Evolutionary conservation across 2,888 invertebrate genomes (phyloP).

Genomic region (Papilio protenor): DNA sequence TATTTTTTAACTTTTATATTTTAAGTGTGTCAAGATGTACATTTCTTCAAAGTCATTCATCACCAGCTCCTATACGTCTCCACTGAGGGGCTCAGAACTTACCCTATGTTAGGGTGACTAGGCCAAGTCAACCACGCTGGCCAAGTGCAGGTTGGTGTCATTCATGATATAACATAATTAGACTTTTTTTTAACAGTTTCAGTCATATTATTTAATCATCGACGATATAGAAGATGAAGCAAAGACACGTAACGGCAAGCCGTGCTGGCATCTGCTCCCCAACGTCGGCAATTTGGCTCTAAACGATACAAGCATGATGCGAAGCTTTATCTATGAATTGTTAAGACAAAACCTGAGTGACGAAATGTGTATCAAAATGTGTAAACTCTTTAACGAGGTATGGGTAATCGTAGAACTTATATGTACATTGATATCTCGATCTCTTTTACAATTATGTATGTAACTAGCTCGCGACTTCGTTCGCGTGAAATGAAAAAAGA

Average conservation of each 20-base stretch:
- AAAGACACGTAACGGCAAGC: constrained; percentile 23
- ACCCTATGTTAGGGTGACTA: too few relatives aligned
- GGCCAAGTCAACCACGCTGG: too few relatives aligned
- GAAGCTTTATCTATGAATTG: constrained; percentile 56
- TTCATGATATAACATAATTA: too few relatives aligned
- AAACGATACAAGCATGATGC: constrained; percentile 32
- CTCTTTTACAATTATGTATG: neutral
- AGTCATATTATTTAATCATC: constrained; percentile 33
- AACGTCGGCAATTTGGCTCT: constrained; percentile 31
- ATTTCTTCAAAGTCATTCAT: too few relatives aligned
- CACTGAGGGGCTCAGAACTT: too few relatives aligned
- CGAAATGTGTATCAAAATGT: constrained; percentile 25
- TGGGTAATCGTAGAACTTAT: neutral
- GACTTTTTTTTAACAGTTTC: constrained; percentile 15
- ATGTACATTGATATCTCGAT: neutral
- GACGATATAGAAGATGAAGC: constrained; percentile 36
- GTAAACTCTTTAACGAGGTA: constrained; percentile 38
- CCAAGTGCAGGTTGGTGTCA: too few relatives aligned
- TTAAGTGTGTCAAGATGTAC: too few relatives aligned
- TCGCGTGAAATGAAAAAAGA: too few relatives aligned
- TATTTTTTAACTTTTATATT: neutral
- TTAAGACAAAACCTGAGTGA: constrained; percentile 32
- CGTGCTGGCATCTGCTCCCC: constrained; percentile 36
- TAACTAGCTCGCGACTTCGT: too few relatives aligned
- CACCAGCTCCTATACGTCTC: too few relatives aligned